phyloP scores from a whole-genome alignment of 2,888 invertebrate species.

The Drosophila kuntzei region DNA sequence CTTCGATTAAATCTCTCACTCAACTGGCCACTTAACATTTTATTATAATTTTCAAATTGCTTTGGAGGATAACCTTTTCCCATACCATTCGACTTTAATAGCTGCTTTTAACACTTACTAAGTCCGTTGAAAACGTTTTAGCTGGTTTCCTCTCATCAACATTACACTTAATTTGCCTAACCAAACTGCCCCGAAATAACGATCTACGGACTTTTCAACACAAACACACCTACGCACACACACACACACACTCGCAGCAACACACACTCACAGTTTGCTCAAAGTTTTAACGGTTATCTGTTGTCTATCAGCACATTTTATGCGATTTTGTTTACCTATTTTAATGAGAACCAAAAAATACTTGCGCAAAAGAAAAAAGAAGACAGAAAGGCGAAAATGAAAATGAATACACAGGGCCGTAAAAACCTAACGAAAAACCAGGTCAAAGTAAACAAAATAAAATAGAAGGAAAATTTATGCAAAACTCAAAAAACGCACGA shows the following conservation, averaged over 20 bases:
- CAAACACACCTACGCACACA: slow-evolving; percentile 19
- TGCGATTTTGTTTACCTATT: slow-evolving; percentile 80
- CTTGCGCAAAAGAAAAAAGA: slow-evolving; percentile 46
- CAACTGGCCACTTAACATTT: slow-evolving; percentile 11
- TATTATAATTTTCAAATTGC: slow-evolving; percentile 17
- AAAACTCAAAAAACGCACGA: slow-evolving; percentile 77
- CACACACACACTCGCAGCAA: slow-evolving; percentile 8
- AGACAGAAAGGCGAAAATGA: slow-evolving; percentile 37
- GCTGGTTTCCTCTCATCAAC: slow-evolving; percentile 36
- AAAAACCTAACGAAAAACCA: slow-evolving; percentile 69
- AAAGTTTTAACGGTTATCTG: slow-evolving; percentile 80
- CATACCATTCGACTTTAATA: slow-evolving; percentile 44
- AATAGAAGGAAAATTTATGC: slow-evolving; percentile 75
- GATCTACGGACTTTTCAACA: slow-evolving; percentile 30
- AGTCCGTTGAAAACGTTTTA: slow-evolving; percentile 47
- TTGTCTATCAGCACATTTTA: slow-evolving; percentile 80
- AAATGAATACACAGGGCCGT: slow-evolving; percentile 47
- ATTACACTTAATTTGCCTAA: slow-evolving; percentile 68
- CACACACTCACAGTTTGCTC: slow-evolving; percentile 55
- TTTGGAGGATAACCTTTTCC: slow-evolving; percentile 13
- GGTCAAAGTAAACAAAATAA: slow-evolving; percentile 80
- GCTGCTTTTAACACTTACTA: slow-evolving; percentile 54
- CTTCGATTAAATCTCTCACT: slow-evolving; percentile 4
- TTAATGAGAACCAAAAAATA: slow-evolving; percentile 77
- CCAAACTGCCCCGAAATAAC: slow-evolving; percentile 57